Evolutionary conservation across 2,888 invertebrate genomes (phyloP).

Genomic region (Ferdinandea cuprea): DNA sequence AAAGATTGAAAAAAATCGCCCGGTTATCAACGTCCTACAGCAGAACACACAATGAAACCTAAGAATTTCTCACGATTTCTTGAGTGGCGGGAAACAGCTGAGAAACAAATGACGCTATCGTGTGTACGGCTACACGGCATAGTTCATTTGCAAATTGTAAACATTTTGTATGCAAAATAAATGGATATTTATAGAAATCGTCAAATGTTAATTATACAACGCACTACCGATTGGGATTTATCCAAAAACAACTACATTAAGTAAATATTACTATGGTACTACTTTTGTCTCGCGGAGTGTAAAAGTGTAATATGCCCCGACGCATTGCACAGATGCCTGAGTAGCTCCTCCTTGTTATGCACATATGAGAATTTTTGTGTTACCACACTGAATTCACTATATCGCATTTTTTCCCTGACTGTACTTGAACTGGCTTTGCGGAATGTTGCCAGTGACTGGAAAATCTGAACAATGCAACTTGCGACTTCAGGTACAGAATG

Average conservation of each 20-base stretch:
- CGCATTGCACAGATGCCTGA: constrained; percentile 63
- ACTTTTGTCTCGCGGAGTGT: constrained; percentile 70
- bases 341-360: constrained; percentile 54
- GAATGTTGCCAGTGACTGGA: constrained; percentile 6
- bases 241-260: background rate
- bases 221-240: constrained; percentile 2
- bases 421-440: constrained; percentile 15
- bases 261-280: constrained; percentile 59
- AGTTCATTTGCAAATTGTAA: constrained; percentile 14
- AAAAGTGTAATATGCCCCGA: constrained; percentile 67
- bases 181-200: background rate
- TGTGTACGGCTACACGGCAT: constrained; percentile 65
- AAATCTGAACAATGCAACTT: too few species aligned
- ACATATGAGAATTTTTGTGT: constrained; percentile 49
- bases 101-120: constrained; percentile 72
- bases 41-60: constrained; percentile 70
- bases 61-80: constrained; percentile 67
- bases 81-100: constrained; percentile 74
- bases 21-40: constrained; percentile 64
- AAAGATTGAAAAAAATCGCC: constrained; percentile 51
- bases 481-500: too few species aligned
- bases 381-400: constrained; percentile 41
- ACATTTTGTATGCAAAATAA: constrained; percentile 19
- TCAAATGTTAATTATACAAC: constrained; percentile 6
- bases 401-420: constrained; percentile 23